Base-by-base conservation (phyloP, 2,113 vertebrate species). In the Scartelaos histophorus region DNA sequence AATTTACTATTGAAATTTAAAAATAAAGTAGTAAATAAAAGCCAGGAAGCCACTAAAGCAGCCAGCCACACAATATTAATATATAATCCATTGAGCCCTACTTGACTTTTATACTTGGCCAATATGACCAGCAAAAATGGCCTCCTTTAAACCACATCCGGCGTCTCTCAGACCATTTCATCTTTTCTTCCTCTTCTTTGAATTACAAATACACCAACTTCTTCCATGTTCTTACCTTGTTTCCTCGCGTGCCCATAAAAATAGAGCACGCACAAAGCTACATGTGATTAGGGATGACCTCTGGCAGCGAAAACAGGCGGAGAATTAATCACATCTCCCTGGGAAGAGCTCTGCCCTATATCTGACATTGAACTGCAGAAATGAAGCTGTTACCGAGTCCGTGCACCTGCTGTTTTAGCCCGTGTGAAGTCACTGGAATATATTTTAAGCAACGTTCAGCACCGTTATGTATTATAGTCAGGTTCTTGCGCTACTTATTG, bases 211-310 rank as follows among this genome's bases (percentile, higher is more conserved):
- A 6, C 24, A 5, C 22, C 5, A 15, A 12, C 1, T 25, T 58
- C 24, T 34, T 15, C 25, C 16, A 7, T 9, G 1, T 34, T 34
- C 6, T 15, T 61, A 4, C 1, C 16, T 61, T 7, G 3, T 34
- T 10, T 22, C n/a, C 19, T 56, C 19, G 56, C 12, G 58, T 17
- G 58, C 25, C 25, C 7, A 10, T 34, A 13, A 34, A 34, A 61
- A 17, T 17, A 17, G 6, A 61, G 24, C 25, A 19, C 34, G 15
- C 15, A 25, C 15, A 34, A 25, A 61, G 25, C 57, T 62, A 74
- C 68, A 68, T 69, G 56, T 11, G 19, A 78, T 80, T 81, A 76
- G 16, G 75, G 49, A 57, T 53, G 56, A 85, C 71, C 74, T 9
- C 0, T 58, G 73, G 78, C 51, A 49, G 67, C 17, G 66, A 77